phyloP scores from a whole-genome alignment of 2,797 vertebrate genomes.

The Glossophaga mutica region DNA sequence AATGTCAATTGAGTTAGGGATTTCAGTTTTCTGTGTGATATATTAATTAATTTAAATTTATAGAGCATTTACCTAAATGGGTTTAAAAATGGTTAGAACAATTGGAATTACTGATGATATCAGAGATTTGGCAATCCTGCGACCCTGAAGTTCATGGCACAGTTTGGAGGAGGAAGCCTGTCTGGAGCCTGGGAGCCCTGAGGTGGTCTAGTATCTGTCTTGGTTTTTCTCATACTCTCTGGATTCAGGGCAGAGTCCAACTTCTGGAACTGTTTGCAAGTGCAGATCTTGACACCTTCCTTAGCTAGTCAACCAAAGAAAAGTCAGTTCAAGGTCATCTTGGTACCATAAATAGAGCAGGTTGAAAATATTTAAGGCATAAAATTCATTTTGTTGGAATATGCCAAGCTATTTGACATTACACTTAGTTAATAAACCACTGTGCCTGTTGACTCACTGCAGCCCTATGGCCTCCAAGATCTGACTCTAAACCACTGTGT shows the following conservation, averaged over 20 bases:
- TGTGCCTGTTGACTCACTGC: background rate
- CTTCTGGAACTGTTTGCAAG: background rate
- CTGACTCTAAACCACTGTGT: background rate
- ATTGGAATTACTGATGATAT: background rate
- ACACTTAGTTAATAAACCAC: background rate
- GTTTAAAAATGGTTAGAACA: background rate
- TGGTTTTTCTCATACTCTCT: background rate
- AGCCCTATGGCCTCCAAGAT: background rate
- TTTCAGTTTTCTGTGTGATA: background rate
- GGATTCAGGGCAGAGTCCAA: background rate
- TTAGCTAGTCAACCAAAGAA: background rate
- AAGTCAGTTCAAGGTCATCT: background rate
- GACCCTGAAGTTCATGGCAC: background rate
- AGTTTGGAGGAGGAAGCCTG: background rate
- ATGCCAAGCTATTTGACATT: background rate
- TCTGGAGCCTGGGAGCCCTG: background rate
- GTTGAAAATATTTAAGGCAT: background rate
- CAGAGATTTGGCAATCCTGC: background rate
- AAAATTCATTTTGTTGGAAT: background rate
- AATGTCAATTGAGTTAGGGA: background rate
- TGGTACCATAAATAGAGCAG: background rate
- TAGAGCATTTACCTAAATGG: background rate
- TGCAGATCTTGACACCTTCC: background rate
- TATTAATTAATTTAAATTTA: constrained; percentile 1
- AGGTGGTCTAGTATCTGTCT: background rate